These are phyloP conservation scores for Sarcophaga variegata DNA, from an alignment of 2,888 invertebrate genomes.

Conservation along the genomic window DNA sequence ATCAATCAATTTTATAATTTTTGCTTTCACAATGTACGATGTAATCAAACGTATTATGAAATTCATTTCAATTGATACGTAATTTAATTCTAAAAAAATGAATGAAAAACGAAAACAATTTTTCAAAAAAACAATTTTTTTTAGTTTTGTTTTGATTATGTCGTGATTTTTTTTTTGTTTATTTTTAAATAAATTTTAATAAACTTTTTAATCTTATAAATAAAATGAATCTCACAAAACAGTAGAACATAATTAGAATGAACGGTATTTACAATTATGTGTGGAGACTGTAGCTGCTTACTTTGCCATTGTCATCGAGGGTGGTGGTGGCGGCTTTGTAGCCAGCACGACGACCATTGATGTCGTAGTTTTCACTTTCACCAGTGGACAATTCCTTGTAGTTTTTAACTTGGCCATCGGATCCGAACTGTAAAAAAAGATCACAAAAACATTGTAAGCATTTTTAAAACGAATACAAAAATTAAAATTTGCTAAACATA, in stretches of 20 bases:
- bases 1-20: conserved; percentile 31
- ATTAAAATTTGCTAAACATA: no score
- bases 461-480: no score
- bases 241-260: neutral
- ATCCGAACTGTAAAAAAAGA: conserved; percentile 75
- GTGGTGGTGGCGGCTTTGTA: conserved; percentile 84
- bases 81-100: neutral
- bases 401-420: conserved; percentile 79
- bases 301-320: conserved; percentile 85
- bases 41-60: conserved; percentile 18
- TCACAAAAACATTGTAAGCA: no score
- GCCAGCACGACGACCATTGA: conserved; percentile 83
- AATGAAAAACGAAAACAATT: neutral
- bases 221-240: conserved; percentile 22
- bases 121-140: neutral
- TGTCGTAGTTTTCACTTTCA: conserved; percentile 81
- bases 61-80: conserved; percentile 19
- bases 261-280: conserved; percentile 72
- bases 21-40: conserved; percentile 4
- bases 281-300: conserved; percentile 83
- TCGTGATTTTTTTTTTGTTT: conserved; percentile 41
- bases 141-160: conserved; percentile 25
- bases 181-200: conserved; percentile 41
- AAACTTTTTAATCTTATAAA: conserved; percentile 40
- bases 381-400: conserved; percentile 81